Evolutionary conservation across 2,888 invertebrate species (phyloP).

Genomic region (Drosophila pegasa): DNA sequence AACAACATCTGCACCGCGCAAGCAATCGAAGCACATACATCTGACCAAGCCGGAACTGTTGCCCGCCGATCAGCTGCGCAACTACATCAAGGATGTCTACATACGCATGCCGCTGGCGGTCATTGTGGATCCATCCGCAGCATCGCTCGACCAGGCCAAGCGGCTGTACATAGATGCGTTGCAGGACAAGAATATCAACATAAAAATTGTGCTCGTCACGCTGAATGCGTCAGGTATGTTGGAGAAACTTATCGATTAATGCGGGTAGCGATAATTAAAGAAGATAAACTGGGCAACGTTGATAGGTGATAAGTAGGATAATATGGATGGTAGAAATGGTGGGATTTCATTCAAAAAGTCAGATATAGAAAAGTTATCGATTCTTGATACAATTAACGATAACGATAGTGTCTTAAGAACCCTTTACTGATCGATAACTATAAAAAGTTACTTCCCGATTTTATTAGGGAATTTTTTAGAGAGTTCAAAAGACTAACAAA

Average conservation of each 20-base stretch:
- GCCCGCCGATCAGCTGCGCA: constrained; percentile 84
- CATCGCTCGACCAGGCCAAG: constrained; percentile 83
- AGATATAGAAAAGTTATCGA: neutral
- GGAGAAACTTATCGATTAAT: neutral
- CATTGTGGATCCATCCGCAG: constrained; percentile 83
- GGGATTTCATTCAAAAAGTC: neutral
- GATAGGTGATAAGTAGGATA: too few species aligned
- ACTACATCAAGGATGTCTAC: constrained; percentile 84
- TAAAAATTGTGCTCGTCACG: constrained; percentile 84
- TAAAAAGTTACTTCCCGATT: too few species aligned
- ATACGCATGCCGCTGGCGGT: constrained; percentile 85
- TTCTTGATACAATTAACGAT: too few species aligned
- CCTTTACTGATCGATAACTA: neutral
- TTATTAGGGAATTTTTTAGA: too few species aligned
- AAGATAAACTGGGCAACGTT: neutral
- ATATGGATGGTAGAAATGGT: neutral
- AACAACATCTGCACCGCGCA: constrained; percentile 56
- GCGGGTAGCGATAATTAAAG: neutral
- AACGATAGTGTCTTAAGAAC: too few species aligned
- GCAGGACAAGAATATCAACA: constrained; percentile 82
- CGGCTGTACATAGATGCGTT: constrained; percentile 83
- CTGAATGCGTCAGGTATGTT: constrained; percentile 83
- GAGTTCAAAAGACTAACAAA: too few species aligned
- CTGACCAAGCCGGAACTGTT: constrained; percentile 76
- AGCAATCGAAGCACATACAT: constrained; percentile 82